Conservation (phyloP, 1,140 invertebrate genomes). For the Drosophila novamexicana region DNA sequence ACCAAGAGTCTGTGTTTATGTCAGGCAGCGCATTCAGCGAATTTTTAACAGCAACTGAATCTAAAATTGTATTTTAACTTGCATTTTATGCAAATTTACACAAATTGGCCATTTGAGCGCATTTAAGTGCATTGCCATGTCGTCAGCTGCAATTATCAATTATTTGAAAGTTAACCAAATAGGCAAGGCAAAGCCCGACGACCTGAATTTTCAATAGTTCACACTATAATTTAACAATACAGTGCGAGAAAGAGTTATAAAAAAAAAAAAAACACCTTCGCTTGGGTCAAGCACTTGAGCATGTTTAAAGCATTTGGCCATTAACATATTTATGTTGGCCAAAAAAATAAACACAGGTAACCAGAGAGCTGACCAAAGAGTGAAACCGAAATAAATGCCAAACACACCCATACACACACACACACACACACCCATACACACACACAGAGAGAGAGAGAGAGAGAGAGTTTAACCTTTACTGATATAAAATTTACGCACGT, state of each 20-base stretch:
- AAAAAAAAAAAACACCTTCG: conserved; percentile 1
- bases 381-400: conserved; percentile 20
- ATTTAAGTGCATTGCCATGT: conserved; percentile 15
- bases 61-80: neutral
- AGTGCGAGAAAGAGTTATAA: neutral
- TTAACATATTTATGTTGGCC: neutral
- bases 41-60: too few relatives aligned
- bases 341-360: neutral
- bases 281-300: neutral
- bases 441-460: neutral
- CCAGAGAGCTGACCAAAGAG: neutral
- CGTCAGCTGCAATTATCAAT: neutral
- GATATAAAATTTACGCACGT: conserved; percentile 56
- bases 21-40: too few relatives aligned
- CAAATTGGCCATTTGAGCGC: conserved; percentile 9
- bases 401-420: neutral
- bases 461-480: conserved; percentile 30
- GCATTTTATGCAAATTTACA: neutral
- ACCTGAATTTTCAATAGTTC: conserved; percentile 3
- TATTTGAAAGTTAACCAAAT: conserved; percentile 11
- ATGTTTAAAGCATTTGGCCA: conserved; percentile 19
- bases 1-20: too few relatives aligned
- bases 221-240: neutral
- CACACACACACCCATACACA: neutral
- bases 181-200: neutral